Evolutionary conservation across 2,888 invertebrate species (phyloP).

Genomic region (Bimastos eiseni): DNA sequence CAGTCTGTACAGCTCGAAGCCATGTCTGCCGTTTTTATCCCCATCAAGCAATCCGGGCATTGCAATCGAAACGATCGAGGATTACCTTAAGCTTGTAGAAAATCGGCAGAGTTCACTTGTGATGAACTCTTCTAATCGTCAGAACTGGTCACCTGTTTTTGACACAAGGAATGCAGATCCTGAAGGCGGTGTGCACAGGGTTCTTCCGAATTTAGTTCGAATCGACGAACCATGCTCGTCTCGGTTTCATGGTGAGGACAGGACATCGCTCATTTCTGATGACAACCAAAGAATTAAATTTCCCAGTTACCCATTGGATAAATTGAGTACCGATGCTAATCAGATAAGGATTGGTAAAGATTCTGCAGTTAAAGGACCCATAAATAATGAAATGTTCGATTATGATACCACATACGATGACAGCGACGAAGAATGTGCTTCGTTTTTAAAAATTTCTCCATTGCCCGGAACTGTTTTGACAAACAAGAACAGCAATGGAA

Average conservation of each 20-base stretch:
- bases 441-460: not conserved
- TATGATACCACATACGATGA: conserved; percentile 25
- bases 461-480: not conserved
- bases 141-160: conserved; percentile 10
- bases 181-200: not conserved
- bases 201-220: conserved; percentile 8
- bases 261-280: not conserved
- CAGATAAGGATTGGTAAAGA: conserved; percentile 10
- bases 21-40: not conserved
- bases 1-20: not conserved
- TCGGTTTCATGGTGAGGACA: not conserved
- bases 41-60: not conserved
- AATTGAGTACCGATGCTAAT: not conserved
- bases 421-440: conserved; percentile 17
- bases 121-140: not conserved
- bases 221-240: not conserved
- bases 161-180: not conserved
- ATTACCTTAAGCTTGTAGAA: not conserved
- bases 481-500: not conserved
- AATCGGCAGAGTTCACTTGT: not conserved
- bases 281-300: not conserved
- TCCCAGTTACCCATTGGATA: not conserved
- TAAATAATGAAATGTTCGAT: conserved; percentile 9
- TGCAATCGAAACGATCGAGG: not conserved
- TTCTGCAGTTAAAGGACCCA: not conserved